Evolutionary conservation across 1,140 invertebrate species (phyloP), one percentile per base, ranked within the genome.

Genomic region (Brachystomella parvula): DNA sequence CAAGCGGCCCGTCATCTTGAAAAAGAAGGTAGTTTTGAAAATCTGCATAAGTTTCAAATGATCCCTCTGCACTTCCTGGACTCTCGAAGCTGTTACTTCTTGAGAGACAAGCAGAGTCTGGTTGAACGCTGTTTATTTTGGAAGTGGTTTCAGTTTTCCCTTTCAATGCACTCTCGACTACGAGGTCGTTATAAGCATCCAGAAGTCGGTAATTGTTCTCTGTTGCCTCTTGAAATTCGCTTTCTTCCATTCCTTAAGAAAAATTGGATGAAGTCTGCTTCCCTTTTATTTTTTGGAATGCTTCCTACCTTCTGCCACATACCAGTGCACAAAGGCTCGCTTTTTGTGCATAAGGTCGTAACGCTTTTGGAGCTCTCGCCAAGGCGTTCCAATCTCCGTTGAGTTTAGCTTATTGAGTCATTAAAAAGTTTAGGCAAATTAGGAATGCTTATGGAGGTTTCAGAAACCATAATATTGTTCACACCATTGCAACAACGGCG

Each of bases 311-410:
- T 64, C 63, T 3, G 47, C 47, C 12, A 57, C n/a, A 49, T 59
- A 65, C 64, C 58, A 65, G 44, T 65, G 64, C 6, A 65, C 56
- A 47, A 65, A 65, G 12, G 62, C 53, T 3, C 35, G 30, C 29
- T 39, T 33, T 15, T 65, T n/a, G 53, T 3, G 60, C 32, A 65
- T 33, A 1, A 39, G 6, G 21, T 39, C 47, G 39, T 60, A 65
- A 59, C 60, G 59, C 21, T 60, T 78, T 69, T 82, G 79, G 1
- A 83, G 73, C 26, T 80, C 75, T 29, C 75, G 77, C 81, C 81
- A 82, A 28, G 81, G 81, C 69, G 81, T 80, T 19, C 12, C 65
- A 66, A 82, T 82, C 39, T 81, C 81, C 1, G 77, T 79, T 9
- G 77, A 74, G 69, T 70, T 75, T n/a, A 65, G 33, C 49, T 53